These are phyloP conservation scores for Melospiza georgiana DNA, from an alignment of 2,113 vertebrate genomes.

Conservation along the genomic window DNA sequence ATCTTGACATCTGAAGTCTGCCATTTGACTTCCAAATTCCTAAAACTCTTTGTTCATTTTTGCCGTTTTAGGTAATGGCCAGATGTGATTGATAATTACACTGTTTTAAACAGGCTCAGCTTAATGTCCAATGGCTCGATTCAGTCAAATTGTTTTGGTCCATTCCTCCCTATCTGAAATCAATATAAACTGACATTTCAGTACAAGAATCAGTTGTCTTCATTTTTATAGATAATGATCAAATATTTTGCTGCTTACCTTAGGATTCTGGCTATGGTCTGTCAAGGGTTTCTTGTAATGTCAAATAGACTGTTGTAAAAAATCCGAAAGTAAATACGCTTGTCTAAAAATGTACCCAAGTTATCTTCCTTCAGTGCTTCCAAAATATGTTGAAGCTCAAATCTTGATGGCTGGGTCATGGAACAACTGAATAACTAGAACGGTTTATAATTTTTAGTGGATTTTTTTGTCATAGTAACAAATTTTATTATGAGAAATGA, in stretches of 20 bases:
- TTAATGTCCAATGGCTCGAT: neutral
- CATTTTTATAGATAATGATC: neutral
- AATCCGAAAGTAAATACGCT: neutral
- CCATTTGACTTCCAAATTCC: neutral
- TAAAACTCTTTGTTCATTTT: neutral
- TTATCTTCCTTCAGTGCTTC: neutral
- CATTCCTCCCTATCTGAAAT: neutral
- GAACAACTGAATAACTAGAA: slow-evolving; percentile 11
- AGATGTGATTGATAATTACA: neutral
- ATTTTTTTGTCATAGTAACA: neutral
- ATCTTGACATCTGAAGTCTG: neutral
- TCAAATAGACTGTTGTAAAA: neutral
- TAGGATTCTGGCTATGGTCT: neutral
- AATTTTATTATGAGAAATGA: neutral
- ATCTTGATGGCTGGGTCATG: slow-evolving; percentile 10
- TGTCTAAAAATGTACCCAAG: slow-evolving; percentile 14
- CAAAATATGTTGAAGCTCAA: slow-evolving; percentile 3
- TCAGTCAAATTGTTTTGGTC: neutral
- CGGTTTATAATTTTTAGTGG: neutral
- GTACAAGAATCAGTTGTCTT: neutral
- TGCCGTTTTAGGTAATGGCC: neutral
- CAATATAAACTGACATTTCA: neutral
- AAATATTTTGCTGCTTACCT: neutral
- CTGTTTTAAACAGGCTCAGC: neutral
- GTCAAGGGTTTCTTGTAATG: neutral